phyloP scores from a whole-genome alignment of 2,797 vertebrate species.

The Mastacembelus armatus region DNA sequence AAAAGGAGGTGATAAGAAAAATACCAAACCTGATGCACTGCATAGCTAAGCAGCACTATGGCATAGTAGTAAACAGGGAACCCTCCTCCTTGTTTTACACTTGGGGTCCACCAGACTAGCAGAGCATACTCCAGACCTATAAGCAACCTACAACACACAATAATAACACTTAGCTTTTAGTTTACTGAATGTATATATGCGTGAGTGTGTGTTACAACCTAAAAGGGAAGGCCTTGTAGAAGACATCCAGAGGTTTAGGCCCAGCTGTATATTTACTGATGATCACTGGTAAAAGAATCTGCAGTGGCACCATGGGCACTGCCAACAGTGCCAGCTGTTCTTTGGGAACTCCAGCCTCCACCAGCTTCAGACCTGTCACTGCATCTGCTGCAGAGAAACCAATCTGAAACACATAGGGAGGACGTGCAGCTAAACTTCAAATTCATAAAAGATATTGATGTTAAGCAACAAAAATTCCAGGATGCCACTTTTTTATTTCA shows the following conservation, averaged over 20 bases:
- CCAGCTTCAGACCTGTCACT: conserved; percentile 95
- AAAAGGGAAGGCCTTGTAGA: conserved; percentile 97
- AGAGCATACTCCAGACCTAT: conserved; percentile 92
- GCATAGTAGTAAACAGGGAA: conserved; percentile 93
- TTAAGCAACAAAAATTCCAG: no score
- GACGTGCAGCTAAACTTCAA: not conserved
- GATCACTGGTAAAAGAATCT: conserved; percentile 93
- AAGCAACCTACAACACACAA: conserved; percentile 84
- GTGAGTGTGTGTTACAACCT: conserved; percentile 80
- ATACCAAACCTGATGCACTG: conserved; percentile 91
- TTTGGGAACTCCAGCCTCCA: conserved; percentile 97
- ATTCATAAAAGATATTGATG: not conserved
- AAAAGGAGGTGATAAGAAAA: not conserved
- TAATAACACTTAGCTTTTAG: conserved; percentile 1
- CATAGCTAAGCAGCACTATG: conserved; percentile 92
- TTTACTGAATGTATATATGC: not conserved
- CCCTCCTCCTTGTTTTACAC: conserved; percentile 88
- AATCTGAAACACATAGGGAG: conserved; percentile 82
- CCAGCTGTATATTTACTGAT: conserved; percentile 99
- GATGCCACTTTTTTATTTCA: no score
- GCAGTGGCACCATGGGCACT: conserved; percentile 97
- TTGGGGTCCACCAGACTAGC: conserved; percentile 97
- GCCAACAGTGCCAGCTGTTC: conserved; percentile 95
- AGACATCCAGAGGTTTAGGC: conserved; percentile 92
- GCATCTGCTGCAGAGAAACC: conserved; percentile 97